These are phyloP conservation scores for Pycnonotus jocosus DNA, from an alignment of 2,113 vertebrate genomes.

Conservation along the genomic window DNA sequence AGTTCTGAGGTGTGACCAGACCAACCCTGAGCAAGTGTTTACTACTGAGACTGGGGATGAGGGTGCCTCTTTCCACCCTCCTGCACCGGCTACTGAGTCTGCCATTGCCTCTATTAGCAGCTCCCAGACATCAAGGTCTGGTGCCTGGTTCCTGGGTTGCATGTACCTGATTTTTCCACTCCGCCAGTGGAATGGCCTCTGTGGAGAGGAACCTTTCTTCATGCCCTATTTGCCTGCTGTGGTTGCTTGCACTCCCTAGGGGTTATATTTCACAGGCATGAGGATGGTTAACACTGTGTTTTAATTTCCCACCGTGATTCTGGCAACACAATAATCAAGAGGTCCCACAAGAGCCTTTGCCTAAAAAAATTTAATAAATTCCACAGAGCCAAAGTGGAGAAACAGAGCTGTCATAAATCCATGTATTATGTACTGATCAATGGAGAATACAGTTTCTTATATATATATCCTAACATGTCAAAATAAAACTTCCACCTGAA, in stretches of 20 bases:
- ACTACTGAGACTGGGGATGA: background rate
- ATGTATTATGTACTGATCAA: background rate
- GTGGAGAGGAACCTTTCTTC: background rate
- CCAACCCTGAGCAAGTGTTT: background rate
- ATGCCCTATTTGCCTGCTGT: background rate
- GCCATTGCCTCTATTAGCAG: background rate
- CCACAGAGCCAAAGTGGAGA: background rate
- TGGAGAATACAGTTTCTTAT: background rate
- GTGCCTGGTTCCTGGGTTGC: background rate
- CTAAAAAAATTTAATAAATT: background rate
- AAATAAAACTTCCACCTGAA: background rate
- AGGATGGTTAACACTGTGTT: accelerated
- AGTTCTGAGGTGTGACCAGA: background rate
- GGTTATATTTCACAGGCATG: background rate
- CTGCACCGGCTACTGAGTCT: background rate
- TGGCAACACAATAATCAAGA: background rate
- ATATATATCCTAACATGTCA: background rate
- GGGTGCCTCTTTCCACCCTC: background rate
- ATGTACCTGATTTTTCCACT: background rate
- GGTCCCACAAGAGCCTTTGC: background rate
- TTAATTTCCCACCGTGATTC: background rate
- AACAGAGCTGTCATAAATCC: background rate
- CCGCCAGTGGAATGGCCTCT: background rate
- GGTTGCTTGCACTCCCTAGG: background rate
- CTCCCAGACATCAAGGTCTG: accelerated